Base-by-base conservation (phyloP, 37 sponge, comb jelly and placozoan genomes). In the Corticium candelabrum region DNA sequence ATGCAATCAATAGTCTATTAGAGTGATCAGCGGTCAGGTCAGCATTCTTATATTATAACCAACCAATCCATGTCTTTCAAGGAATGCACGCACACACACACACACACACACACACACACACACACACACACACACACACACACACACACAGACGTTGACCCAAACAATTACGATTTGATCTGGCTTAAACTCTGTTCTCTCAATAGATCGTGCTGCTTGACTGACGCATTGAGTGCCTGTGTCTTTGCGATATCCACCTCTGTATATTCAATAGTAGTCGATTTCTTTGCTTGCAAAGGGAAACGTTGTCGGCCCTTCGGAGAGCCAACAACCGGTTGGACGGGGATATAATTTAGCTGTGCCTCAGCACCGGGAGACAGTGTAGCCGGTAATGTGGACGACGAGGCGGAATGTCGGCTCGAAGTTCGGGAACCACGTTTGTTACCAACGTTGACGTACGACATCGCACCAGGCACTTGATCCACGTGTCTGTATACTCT, bases 141-240 rank as follows among this genome's bases (percentile, higher is more conserved):
- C 75, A 34, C 2, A 74, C 35, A 34, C 75, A 34, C 75, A 74
- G 27, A 74, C 5, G n/a, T n/a, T n/a, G n/a, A n/a, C n/a, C 78
- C 43, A 29, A 41, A 27, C 30, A 35, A 77, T 1, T 1, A 43
- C 1, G 34, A 1, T 41, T 67, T 29, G 3, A 4, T 38, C 37
- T 36, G 7, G 3, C 4, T 4, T 3, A 38, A 15, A 35, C 77
- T 5, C 40, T 4, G 27, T 3, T 36, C 2, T 7, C 34, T 0
- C 84, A 84, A 41, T 29, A 15, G 77, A 77, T 70, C 62, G 37
- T 3, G 35, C 70, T 74, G 72, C 80, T 36, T 41, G 21, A 50
- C 62, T 11, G 62, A 50, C 62, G 62, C 62, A 11, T 21, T 50
- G 15, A 50, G 62, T 21, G 62, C 62, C 62, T 50, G 15, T 27